Base-by-base conservation (phyloP, 1,140 invertebrate genomes). In the Drosophila micromelanica region DNA sequence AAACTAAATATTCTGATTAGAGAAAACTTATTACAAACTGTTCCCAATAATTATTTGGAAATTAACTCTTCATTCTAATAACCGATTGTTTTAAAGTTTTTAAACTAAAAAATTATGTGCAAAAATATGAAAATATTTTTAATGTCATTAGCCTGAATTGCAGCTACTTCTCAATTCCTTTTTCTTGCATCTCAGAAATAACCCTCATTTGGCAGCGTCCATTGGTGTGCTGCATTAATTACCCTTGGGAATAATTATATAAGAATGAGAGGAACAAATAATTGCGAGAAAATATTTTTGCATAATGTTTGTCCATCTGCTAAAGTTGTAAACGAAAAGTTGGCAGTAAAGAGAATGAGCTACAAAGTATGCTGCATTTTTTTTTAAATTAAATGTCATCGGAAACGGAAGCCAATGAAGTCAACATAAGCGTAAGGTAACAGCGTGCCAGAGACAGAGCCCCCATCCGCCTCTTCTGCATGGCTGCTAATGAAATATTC, bases 401-500 rank as follows among this genome's bases (percentile, higher is more conserved):
- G 64, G 37, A 68, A 73, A 69, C 82, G 82, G 67, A 87, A 68
- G 43, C 60, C 61, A 56, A 76, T 76, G 62, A 76, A 78, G 64
- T 56, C 57, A 57, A 40, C 71, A 69, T 64, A 64, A 60, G 71
- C 30, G 49, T 37, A 30, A 65, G 54, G 55, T 63, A 52, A 15
- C 40, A 48, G 68, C 73, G 55, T 68, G 60, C 61, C 75, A 46
- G 38, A 48, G 32, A 27, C 73, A 23, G 30, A 45, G n/a, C 8
- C 43, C 23, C 20, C 7, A 3, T 40, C 30, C 23, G n/a, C 20
- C 43, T 62, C 57, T 59, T 40, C 51, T 54, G 64, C 42, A 40
- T 68, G 62, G 65, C 69, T 60, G 57, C 80, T 89, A 77, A 89
- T 89, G 79, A 89, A 89, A 89, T 89, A 89, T 89, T 89, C 84